A percentile compares a stretch with the other conserved stretches of the same genome.
Conservation (phyloP, 2,888 invertebrate species). For the Lasius fuliginosus region DNA sequence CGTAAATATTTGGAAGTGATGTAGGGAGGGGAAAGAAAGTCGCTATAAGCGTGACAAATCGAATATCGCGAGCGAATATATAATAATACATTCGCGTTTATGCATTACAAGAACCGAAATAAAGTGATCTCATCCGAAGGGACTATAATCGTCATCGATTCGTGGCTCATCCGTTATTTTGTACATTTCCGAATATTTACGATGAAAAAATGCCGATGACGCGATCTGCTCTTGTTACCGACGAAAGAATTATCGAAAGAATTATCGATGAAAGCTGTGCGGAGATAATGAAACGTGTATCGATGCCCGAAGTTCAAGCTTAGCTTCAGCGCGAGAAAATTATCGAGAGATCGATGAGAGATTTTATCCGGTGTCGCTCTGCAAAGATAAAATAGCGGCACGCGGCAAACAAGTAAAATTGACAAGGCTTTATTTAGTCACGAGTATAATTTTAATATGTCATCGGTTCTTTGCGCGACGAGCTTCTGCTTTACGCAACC, state of each 20-base stretch:
- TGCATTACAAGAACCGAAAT: background rate
- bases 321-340: background rate
- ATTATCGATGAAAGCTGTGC: constrained; percentile 8
- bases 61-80: constrained; percentile 5
- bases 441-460: constrained; percentile 23
- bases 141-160: background rate
- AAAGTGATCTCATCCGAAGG: background rate
- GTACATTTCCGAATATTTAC: constrained; percentile 35
- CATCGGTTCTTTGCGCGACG: background rate
- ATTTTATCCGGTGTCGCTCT: background rate
- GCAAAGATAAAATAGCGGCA: constrained; percentile 8
- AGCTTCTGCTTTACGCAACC: constrained; percentile 13
- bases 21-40: background rate
- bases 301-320: background rate
- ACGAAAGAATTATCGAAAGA: background rate
- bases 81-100: constrained; percentile 7
- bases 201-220: background rate
- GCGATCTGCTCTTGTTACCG: background rate
- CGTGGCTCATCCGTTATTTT: background rate
- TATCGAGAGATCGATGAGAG: background rate
- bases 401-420: constrained; percentile 12
- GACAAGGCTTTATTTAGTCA: background rate
- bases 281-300: constrained; percentile 3
- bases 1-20: constrained; percentile 36
- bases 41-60: background rate